Evolutionary conservation across 2,113 vertebrate genomes (phyloP), one percentile per base, ranked within the genome.

Genomic region (Megaptera novaeangliae): DNA sequence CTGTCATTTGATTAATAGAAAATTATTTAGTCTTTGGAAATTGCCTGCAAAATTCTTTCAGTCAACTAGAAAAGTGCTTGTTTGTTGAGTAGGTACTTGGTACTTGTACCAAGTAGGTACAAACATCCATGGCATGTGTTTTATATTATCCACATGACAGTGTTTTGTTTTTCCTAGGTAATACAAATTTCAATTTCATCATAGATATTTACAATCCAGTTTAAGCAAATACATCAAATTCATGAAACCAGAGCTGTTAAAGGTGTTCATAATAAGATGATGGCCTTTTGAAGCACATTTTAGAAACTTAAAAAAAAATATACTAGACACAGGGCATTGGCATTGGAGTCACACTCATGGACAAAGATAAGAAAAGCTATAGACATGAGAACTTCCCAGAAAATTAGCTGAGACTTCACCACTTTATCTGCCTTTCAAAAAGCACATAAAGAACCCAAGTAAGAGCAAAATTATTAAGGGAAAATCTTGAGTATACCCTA

Each of bases 1-100:
- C 93, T 88, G 93, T 91, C 82, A 90, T 52, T 95, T 97, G 94
- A 88, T 88, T 81, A 96, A 57, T 41, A 84, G 86, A 96, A 97
- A 98, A 96, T 3, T 29, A 55, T 83, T 90, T 95, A 1, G 59
- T 41, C 36, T 84, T 80, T 88, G 49, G 68, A 94, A 96, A 96
- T 69, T 80, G 69, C 78, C 34, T 95, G 5, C 72, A 36, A 98
- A 87, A 52, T 61, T 69, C 63, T 90, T 89, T 52, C 21, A 71
- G 61, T 46, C 66, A 6, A 0, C 57, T 34, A 25, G 31, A 41
- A 82, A 92, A 44, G 9, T 52, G 2, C 31, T 92, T 92, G 59
- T 68, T 94, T 84, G 9, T 88, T 83, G 27, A 71, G 36, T 82
- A 52, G 52, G 52, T 17, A 52, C 52, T 52, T 52, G 52, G 52